Conservation (phyloP, 2,797 vertebrate genomes). For the Scarus forsteni region DNA sequence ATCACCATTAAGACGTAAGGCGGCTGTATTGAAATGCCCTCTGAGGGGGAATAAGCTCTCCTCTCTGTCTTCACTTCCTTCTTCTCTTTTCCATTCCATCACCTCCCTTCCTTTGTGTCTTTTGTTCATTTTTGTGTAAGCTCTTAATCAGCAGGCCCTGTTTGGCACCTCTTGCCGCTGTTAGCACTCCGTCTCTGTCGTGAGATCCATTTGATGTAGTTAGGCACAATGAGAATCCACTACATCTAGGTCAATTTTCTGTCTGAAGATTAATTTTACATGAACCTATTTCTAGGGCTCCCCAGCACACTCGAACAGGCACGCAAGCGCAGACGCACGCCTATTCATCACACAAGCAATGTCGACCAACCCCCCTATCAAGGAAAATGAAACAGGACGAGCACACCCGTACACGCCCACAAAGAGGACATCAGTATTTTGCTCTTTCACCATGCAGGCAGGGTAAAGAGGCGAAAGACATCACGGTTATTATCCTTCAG, state of each 20-base stretch:
- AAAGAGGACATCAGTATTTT: constrained; percentile 48
- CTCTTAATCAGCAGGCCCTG: constrained; percentile 51
- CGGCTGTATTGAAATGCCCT: constrained; percentile 68
- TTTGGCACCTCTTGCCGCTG: constrained; percentile 58
- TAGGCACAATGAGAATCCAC: constrained; percentile 64
- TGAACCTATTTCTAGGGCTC: constrained; percentile 65
- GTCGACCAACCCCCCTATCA: constrained; percentile 18
- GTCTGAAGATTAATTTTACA: constrained; percentile 74
- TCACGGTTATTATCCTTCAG: constrained; percentile 71
- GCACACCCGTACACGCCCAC: neutral
- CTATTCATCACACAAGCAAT: constrained; percentile 45
- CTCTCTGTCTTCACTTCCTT: constrained; percentile 35
- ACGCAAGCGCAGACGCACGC: constrained; percentile 23
- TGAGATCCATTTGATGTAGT: constrained; percentile 60
- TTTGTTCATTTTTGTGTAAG: constrained; percentile 23
- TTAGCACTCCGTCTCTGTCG: constrained; percentile 51
- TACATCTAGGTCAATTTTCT: constrained; percentile 78
- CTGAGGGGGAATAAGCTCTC: constrained; percentile 50
- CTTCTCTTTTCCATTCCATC: constrained; percentile 22
- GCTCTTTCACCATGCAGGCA: constrained; percentile 53
- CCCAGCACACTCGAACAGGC: constrained; percentile 13
- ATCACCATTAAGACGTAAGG: constrained; percentile 78
- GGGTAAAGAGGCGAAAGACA: constrained; percentile 52
- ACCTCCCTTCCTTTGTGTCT: neutral
- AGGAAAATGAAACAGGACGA: constrained; percentile 35